Evolutionary conservation across 1,140 invertebrate species (phyloP).

Genomic region (Acyrthosiphon pisum): DNA sequence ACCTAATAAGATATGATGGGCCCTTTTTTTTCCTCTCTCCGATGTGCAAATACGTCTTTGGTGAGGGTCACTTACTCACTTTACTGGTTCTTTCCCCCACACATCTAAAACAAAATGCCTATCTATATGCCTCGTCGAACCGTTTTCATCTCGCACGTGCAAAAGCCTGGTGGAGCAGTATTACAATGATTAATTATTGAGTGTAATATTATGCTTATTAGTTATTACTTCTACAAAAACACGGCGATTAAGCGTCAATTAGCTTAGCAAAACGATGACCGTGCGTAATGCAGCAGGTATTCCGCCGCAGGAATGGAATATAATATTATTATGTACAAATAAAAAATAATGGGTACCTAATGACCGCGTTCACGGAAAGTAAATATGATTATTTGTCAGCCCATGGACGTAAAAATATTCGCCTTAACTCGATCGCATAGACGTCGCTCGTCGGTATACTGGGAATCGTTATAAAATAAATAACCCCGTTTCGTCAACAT

Average conservation of each 20-base stretch:
- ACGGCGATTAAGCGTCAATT: not conserved
- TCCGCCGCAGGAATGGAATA: not conserved
- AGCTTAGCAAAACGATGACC: not conserved
- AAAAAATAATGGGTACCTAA: not conserved
- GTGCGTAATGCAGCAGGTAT: conserved; percentile 16
- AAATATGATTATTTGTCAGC: not conserved
- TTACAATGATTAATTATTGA: not conserved
- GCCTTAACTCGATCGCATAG: not conserved
- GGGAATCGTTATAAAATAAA: not conserved
- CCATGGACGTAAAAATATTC: conserved; percentile 16
- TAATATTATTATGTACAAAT: not conserved
- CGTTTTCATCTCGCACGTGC: not conserved
- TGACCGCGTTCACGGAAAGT: not conserved
- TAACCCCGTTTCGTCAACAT: not conserved
- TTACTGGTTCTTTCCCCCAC: not conserved
- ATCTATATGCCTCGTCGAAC: not conserved
- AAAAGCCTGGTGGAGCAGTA: not conserved
- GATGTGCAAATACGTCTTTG: not conserved
- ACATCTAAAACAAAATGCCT: not conserved
- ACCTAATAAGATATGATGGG: not conserved
- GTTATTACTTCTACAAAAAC: not conserved
- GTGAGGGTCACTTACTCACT: not conserved
- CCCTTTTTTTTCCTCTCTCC: not conserved
- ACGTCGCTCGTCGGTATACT: not conserved
- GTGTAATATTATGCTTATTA: not conserved